A percentile compares a stretch with the other conserved stretches of the same genome.
phyloP scores from a whole-genome alignment of 2,797 vertebrate species.

The Falco berigora region DNA sequence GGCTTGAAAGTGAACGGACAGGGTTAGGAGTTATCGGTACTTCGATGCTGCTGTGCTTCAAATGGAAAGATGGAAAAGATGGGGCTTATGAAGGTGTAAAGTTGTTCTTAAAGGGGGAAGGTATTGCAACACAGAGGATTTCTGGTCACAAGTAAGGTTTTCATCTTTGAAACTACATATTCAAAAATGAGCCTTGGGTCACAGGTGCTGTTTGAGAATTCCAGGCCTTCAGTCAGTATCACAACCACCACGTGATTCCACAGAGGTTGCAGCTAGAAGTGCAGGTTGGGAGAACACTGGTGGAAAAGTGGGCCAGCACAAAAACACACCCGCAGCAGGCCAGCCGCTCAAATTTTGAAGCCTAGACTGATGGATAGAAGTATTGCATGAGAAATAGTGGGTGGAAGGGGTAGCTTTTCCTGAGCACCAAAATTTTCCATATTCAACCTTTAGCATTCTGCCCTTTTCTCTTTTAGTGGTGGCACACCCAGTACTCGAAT shows the following conservation, averaged over 20 bases:
- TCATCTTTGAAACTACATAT: background rate
- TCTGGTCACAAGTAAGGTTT: background rate
- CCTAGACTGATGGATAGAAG: background rate
- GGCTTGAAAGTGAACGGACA: background rate
- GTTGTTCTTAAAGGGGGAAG: background rate
- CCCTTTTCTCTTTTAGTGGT: constrained; percentile 76
- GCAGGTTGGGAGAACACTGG: background rate
- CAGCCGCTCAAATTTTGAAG: background rate
- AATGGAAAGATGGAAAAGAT: background rate
- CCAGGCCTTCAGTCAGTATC: background rate
- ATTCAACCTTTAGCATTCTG: background rate
- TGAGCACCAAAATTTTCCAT: background rate
- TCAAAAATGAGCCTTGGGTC: background rate
- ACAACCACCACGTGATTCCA: background rate
- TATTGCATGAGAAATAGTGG: background rate
- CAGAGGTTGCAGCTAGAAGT: background rate
- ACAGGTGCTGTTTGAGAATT: background rate
- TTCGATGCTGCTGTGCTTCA: background rate
- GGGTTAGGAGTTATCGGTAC: background rate
- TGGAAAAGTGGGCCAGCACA: background rate
- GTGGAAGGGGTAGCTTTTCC: background rate
- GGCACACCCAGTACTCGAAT: constrained; percentile 95
- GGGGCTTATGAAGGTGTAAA: background rate
- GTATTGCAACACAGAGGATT: background rate
- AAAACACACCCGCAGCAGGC: background rate